Percentiles rank a stretch among this genome's conserved stretches.
Conservation (phyloP, 2,113 vertebrate genomes). For the Crotophaga sulcirostris region DNA sequence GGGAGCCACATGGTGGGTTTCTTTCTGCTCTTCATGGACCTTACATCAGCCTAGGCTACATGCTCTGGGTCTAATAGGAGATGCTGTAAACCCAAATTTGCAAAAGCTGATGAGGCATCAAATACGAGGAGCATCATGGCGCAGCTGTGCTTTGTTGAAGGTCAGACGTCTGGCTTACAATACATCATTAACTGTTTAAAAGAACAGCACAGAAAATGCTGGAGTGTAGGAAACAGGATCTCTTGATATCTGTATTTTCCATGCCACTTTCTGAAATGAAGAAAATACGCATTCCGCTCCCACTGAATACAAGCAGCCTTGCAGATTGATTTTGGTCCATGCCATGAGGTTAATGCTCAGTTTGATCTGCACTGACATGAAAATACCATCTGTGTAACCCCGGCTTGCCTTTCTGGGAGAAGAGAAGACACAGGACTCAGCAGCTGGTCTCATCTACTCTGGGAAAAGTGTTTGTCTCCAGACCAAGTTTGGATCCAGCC, state of each 20-base stretch:
- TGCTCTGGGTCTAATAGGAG: not conserved
- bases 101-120: not conserved
- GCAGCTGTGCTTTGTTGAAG: not conserved
- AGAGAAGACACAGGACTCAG: conserved; percentile 49
- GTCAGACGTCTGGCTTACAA: not conserved
- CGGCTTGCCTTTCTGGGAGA: conserved; percentile 19
- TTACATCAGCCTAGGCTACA: not conserved
- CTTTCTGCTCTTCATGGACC: not conserved
- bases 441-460: conserved; percentile 64
- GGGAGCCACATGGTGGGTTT: not conserved
- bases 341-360: conserved; percentile 62
- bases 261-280: not conserved
- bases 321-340: conserved; percentile 61
- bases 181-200: not conserved
- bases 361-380: conserved; percentile 55
- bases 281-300: not conserved
- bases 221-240: not conserved
- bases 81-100: not conserved
- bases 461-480: conserved; percentile 49
- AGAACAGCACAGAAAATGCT: not conserved
- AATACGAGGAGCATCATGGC: not conserved
- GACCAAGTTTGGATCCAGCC: conserved; percentile 53
- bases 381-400: conserved; percentile 70
- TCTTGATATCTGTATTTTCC: conserved; percentile 8
- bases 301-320: not conserved